Evolutionary conservation across 1,140 invertebrate species (phyloP), one percentile per base, ranked within the genome.

Genomic region (Uloborus diversus): DNA sequence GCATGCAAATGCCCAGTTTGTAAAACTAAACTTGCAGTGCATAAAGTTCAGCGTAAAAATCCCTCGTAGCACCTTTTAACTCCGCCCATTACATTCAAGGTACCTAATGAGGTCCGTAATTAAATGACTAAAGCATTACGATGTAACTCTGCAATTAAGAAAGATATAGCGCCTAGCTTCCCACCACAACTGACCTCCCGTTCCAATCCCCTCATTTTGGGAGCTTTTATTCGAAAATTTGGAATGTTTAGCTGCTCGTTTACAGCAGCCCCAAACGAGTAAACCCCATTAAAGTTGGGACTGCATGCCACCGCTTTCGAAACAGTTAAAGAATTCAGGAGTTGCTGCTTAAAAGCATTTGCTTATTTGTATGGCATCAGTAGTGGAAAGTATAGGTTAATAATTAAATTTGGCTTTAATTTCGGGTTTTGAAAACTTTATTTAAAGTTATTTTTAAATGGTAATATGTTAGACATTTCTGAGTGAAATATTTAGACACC

Each of bases 161-260:
- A 69, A 71, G 69, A 71, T 57, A 71, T 57, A 69, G 49, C 47
- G 66, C 30, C 27, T 69, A 47, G 66, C 56, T 59, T 71, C 37
- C 23, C 42, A n/a, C 14, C 4, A 9, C 32, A 25, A 25, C 32
- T 5, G 2, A 32, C 51, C 32, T 25, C n/a, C n/a, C n/a, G n/a
- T n/a, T n/a, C n/a, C n/a, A n/a, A n/a, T n/a, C n/a, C n/a, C n/a
- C n/a, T n/a, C n/a, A n/a, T 42, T 59, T 71, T 71, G 37, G 53
- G 9, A 59, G 69, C 53, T 71, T 71, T 71, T 71, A 71, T 71
- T 71, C 47, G 51, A n/a, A 71, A 59, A 57, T 71, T 56, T 71
- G 57, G 37, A 57, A 25, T 35, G 27, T 71, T 71, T 71, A 59
- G 69, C 53, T n/a, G 32, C 69, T 71, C 69, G 23, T 71, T 71